A percentile compares a stretch with the other conserved stretches of the same genome.
Conservation (phyloP, 2,797 vertebrate genomes). For the Tenualosa ilisha region DNA sequence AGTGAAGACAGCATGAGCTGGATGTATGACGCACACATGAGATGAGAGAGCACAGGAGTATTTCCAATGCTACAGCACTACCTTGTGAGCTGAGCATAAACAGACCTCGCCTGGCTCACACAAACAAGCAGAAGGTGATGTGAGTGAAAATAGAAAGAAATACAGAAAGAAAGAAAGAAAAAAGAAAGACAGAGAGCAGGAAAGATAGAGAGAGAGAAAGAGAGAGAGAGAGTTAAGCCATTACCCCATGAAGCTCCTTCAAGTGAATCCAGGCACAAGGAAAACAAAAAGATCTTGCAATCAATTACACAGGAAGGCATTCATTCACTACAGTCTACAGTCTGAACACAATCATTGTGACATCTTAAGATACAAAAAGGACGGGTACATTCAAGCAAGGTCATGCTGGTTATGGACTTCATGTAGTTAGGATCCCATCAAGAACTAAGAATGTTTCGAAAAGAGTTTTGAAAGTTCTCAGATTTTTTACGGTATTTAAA, state of each 20-base stretch:
- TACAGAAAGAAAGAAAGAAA: constrained; percentile 44
- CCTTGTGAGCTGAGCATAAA: constrained; percentile 39
- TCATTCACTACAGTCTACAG: background rate
- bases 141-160: constrained; percentile 30
- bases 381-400: background rate
- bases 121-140: constrained; percentile 46
- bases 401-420: background rate
- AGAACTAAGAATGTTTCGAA: background rate
- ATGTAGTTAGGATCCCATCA: background rate
- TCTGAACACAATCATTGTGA: constrained; percentile 1
- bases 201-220: constrained; percentile 24
- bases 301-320: constrained; percentile 39
- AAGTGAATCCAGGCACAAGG: constrained; percentile 77
- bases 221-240: constrained; percentile 76
- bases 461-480: background rate
- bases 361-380: background rate
- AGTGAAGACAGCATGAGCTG: background rate
- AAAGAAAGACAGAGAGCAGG: constrained; percentile 46
- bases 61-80: constrained; percentile 42
- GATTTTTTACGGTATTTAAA: background rate
- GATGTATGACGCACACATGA: background rate
- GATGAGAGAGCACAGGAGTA: constrained; percentile 28
- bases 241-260: constrained; percentile 99
- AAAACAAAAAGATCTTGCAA: constrained; percentile 62
- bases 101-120: constrained; percentile 41